phyloP scores from a whole-genome alignment of 2,797 vertebrate genomes.

The Poeciliopsis turneri region DNA sequence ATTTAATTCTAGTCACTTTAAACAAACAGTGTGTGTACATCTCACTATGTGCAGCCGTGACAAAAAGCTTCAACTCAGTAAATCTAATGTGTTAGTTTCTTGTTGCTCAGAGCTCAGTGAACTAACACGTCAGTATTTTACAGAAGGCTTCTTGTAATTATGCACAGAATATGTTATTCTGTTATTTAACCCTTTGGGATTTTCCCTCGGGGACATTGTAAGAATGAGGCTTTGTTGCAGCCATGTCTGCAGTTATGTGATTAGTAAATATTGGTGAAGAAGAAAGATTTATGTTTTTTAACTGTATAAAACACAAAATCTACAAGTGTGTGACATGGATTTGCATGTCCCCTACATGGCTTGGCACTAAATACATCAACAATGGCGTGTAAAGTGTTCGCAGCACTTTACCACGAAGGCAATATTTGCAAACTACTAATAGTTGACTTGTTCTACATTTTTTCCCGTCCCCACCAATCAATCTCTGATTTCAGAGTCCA shows the following conservation, averaged over 20 bases:
- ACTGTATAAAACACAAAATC: background rate
- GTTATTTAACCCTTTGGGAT: no score
- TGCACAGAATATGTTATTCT: background rate
- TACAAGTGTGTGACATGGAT: background rate
- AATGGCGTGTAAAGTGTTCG: background rate
- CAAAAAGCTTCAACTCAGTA: background rate
- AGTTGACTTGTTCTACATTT: background rate
- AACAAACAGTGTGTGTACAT: background rate
- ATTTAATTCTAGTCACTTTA: background rate
- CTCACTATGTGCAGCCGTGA: background rate
- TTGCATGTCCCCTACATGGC: background rate
- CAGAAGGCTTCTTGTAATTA: background rate
- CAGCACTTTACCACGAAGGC: background rate
- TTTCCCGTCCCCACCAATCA: background rate
- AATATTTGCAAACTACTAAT: background rate
- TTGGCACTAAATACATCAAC: background rate
- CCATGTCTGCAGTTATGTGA: background rate
- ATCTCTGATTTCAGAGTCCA: background rate
- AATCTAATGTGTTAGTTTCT: no score
- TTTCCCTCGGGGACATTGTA: no score
- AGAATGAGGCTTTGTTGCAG: background rate
- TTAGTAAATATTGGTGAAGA: background rate
- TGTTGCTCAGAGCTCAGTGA: no score
- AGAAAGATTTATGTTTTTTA: background rate
- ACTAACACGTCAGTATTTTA: background rate